Conservation (phyloP, 2,797 vertebrate species). For the Thripadectes ignobilis region DNA sequence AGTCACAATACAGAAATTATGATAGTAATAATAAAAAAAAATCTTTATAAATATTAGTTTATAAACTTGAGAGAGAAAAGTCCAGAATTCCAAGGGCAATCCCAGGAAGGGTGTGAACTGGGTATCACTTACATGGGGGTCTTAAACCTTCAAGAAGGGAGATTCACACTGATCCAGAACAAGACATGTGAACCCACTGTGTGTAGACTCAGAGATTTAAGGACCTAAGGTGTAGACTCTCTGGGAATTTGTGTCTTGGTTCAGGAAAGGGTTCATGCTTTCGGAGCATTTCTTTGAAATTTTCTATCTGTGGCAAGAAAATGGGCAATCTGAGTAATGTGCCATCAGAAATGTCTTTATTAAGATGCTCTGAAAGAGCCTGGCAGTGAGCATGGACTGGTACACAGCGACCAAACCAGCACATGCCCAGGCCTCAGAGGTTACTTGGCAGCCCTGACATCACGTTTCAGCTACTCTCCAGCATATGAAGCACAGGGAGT, state of each 20-base stretch:
- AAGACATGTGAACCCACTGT: neutral
- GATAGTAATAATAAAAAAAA: neutral
- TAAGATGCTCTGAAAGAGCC: neutral
- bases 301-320: neutral
- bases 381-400: neutral
- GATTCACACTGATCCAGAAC: neutral
- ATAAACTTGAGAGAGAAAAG: neutral
- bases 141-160: neutral
- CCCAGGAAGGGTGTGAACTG: neutral
- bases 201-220: neutral
- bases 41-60: neutral
- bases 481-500: neutral
- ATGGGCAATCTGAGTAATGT: neutral
- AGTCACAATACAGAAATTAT: neutral
- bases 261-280: fast-evolving
- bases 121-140: neutral
- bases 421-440: neutral
- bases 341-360: neutral
- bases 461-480: neutral
- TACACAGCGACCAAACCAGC: neutral
- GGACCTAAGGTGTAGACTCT: neutral
- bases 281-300: neutral
- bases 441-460: neutral
- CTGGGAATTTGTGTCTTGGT: neutral
- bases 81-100: neutral